Conservation (phyloP, 1,140 invertebrate species). For the Vanessa atalanta region DNA sequence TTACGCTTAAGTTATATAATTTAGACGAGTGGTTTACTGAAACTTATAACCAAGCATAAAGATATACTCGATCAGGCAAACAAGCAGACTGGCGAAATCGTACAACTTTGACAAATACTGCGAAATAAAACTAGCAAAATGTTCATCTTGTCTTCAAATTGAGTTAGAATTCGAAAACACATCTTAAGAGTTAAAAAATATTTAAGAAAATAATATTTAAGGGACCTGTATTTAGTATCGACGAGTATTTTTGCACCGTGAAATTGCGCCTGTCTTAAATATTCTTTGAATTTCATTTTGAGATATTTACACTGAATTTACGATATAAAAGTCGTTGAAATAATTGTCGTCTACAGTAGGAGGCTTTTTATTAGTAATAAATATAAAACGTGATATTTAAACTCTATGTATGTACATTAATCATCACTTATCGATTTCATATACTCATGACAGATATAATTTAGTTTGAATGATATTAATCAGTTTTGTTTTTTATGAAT, state of each 20-base stretch:
- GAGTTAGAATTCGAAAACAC: no score
- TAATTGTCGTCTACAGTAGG: neutral
- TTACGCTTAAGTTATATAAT: neutral
- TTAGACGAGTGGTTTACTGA: no score
- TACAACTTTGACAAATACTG: no score
- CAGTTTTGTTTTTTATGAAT: conserved; percentile 23
- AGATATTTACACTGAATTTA: neutral
- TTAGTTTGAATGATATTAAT: conserved; percentile 14
- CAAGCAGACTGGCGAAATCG: no score
- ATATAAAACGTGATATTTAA: neutral
- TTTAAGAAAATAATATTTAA: conserved; percentile 3
- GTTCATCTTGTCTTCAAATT: no score
- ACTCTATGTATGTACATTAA: neutral
- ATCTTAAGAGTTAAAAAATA: neutral
- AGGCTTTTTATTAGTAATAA: neutral
- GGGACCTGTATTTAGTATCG: conserved; percentile 33
- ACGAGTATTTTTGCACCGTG: conserved; percentile 43
- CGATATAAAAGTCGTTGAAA: neutral
- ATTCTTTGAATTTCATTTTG: conserved; percentile 39
- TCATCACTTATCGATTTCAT: neutral
- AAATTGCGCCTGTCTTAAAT: conserved; percentile 40
- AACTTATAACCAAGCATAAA: no score
- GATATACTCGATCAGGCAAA: no score
- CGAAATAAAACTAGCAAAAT: no score
- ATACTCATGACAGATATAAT: conserved; percentile 2